Evolutionary conservation across 1,140 invertebrate genomes (phyloP), one percentile per base, ranked within the genome.

Genomic region (Leptinotarsa undecemlineata): DNA sequence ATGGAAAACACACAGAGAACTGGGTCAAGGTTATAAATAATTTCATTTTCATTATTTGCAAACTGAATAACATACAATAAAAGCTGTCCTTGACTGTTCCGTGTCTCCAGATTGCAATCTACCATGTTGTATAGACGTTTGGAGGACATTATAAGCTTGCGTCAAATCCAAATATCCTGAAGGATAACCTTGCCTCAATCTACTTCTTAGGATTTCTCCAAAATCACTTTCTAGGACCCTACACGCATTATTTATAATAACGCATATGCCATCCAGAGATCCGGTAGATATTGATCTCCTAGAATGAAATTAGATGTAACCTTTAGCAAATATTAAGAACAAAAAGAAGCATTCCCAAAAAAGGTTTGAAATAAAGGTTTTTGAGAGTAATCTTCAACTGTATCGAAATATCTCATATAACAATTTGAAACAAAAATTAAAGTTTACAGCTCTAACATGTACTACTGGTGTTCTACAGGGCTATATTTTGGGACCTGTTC

Each of bases 221-320:
- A 95, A 96, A 78, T 95, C 93, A 70, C 93, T 92, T 87, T 99
- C 98, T 42, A 99, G 86, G 64, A 95, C 90, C 2, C 93, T 90
- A 80, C 93, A 93, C 1, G 94, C 94, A 87, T 98, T 97, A 86
- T 99, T 99, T 3, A 99, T 91, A 80, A 98, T 95, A 47, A 96
- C 97, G 88, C 98, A 99, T 63, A 96, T 92, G 57, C 96, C 97
- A 85, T 99, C 97, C 63, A 98, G 90, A 83, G 94, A 98, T 79
- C 93, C 93, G 81, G 93, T 97, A 8, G 93, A 93, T 68, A 97
- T 90, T 19, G 95, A 92, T 73, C 98, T 91, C 81, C 94, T 94
- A 79, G 57, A 79, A 83, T 62, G 47, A 68, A 42, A 42, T 42
- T 11, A 42, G 33, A 42, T 42, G 33, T 42, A 42, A 42, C 33